Conservation (phyloP, 1,140 invertebrate genomes). For the Drosophila kurseongensis region DNA sequence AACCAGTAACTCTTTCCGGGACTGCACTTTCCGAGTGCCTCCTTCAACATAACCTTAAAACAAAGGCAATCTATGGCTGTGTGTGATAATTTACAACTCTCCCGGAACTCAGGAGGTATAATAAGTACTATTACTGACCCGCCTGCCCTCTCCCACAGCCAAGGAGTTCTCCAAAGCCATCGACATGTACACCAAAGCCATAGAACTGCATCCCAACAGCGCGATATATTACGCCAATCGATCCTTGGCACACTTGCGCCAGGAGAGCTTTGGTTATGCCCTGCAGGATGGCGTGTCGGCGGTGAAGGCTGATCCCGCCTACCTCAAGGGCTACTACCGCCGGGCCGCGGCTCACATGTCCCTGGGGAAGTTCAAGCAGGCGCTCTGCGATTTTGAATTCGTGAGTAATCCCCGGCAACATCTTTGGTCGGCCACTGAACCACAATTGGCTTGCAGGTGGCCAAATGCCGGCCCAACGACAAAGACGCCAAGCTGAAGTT, state of each 20-base stretch:
- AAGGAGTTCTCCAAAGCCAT: conserved; percentile 96
- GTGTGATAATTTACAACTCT: conserved; percentile 55
- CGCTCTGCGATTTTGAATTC: conserved; percentile 98
- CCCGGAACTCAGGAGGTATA: conserved; percentile 10
- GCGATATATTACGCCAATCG: conserved; percentile 97
- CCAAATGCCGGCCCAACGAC: conserved; percentile 95
- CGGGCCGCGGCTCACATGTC: conserved; percentile 98
- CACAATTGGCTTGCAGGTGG: conserved; percentile 84
- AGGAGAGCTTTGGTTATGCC: conserved; percentile 97
- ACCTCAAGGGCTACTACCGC: conserved; percentile 98
- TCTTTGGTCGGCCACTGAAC: not conserved
- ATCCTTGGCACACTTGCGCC: conserved; percentile 96
- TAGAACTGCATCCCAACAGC: conserved; percentile 92
- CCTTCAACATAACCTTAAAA: conserved; percentile 67
- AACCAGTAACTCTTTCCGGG: conserved; percentile 2
- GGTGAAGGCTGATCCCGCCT: conserved; percentile 94
- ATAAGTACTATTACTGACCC: conserved; percentile 36
- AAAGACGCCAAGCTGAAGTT: conserved; percentile 97
- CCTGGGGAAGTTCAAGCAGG: conserved; percentile 98
- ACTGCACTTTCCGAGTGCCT: conserved; percentile 24
- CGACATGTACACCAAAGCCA: conserved; percentile 95
- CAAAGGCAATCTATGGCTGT: conserved; percentile 40
- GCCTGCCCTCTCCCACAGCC: conserved; percentile 87
- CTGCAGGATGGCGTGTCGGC: conserved; percentile 96
- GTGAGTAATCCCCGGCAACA: conserved; percentile 79